Evolutionary conservation across 1,140 invertebrate species (phyloP).

Genomic region (Tetranychus urticae): DNA sequence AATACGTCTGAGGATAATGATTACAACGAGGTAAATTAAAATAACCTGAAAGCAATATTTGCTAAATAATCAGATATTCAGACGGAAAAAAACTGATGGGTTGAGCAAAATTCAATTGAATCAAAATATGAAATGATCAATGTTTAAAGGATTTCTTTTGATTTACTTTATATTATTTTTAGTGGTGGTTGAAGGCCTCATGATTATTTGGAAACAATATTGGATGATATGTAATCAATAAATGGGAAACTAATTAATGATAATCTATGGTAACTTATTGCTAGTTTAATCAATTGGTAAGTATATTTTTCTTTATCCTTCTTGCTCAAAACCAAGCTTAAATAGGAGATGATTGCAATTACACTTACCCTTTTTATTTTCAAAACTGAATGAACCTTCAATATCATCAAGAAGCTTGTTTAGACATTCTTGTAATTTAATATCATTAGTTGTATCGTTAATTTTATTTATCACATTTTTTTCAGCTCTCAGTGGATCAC

Average conservation of each 20-base stretch:
- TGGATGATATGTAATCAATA: too few species aligned
- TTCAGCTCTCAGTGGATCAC: background rate
- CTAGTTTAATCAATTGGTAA: too few species aligned
- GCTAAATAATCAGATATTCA: background rate
- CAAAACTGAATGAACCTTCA: background rate
- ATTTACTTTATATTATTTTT: background rate
- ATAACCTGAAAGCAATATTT: background rate
- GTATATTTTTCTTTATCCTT: too few species aligned
- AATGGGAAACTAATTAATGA: too few species aligned
- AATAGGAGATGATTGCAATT: too few species aligned
- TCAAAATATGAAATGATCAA: background rate
- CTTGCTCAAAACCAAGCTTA: too few species aligned
- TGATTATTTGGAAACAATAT: too few species aligned
- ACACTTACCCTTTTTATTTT: background rate
- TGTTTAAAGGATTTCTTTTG: background rate
- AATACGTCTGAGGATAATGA: background rate
- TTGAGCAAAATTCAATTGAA: background rate
- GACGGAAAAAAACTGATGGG: background rate
- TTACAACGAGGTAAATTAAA: background rate
- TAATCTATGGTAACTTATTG: too few species aligned
- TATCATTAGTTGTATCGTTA: background rate
- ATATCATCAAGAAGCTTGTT: conserved; percentile 9
- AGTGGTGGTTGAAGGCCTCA: too few species aligned
- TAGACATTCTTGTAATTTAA: conserved; percentile 7
- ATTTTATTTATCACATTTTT: too few species aligned